Evolutionary conservation across 2,797 vertebrate species (phyloP).

Genomic region (Merluccius polli): DNA sequence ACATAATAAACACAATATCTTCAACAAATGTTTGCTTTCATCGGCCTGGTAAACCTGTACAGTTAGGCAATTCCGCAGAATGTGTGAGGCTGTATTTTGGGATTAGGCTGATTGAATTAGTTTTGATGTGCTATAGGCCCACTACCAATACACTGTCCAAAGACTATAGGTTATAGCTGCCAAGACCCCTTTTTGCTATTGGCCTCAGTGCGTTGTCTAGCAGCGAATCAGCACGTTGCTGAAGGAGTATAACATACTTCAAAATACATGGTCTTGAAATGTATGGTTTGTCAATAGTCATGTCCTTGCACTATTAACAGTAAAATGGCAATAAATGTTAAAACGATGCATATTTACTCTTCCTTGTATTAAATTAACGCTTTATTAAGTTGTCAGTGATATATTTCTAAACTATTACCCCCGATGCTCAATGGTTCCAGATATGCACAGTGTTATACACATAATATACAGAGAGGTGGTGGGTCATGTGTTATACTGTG

Average conservation of each 20-base stretch:
- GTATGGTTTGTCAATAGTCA: slow-evolving; percentile 56
- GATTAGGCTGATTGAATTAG: slow-evolving; percentile 43
- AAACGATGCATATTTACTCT: slow-evolving; percentile 49
- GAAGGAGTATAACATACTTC: slow-evolving; percentile 71
- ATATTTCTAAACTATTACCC: slow-evolving; percentile 50
- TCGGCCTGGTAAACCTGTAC: slow-evolving; percentile 64
- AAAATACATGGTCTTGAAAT: slow-evolving; percentile 64
- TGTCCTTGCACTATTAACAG: slow-evolving; percentile 49
- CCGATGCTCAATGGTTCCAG: slow-evolving; percentile 41
- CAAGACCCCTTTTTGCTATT: slow-evolving; percentile 64
- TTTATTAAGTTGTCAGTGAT: slow-evolving; percentile 57
- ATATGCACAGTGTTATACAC: slow-evolving; percentile 51
- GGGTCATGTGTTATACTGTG: slow-evolving; percentile 21
- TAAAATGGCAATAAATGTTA: slow-evolving; percentile 51
- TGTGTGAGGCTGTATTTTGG: slow-evolving; percentile 58
- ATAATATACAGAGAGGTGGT: slow-evolving; percentile 23
- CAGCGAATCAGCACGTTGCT: slow-evolving; percentile 76
- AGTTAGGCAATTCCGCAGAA: slow-evolving; percentile 59
- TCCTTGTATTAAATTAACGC: slow-evolving; percentile 51
- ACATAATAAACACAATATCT: slow-evolving; percentile 76
- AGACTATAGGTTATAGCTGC: slow-evolving; percentile 67
- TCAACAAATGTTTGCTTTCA: slow-evolving; percentile 61
- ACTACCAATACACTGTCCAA: slow-evolving; percentile 39
- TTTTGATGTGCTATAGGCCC: slow-evolving; percentile 43
- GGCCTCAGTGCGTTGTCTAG: slow-evolving; percentile 78